Conservation (phyloP, 2,888 invertebrate genomes). For the Prenolepis imparis region DNA sequence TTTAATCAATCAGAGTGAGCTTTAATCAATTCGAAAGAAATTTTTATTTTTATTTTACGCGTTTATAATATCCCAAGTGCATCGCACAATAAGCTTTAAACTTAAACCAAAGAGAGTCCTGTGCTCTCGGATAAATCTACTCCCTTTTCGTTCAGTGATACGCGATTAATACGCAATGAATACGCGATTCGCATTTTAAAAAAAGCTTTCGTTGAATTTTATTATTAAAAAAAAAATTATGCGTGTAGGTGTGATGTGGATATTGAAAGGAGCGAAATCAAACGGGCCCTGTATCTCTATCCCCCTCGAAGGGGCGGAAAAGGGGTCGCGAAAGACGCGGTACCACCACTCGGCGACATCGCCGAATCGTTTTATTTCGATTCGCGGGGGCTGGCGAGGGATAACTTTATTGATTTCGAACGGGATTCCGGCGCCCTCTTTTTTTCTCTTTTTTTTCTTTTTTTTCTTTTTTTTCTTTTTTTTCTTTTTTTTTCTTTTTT, state of each 20-base stretch:
- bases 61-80: background rate
- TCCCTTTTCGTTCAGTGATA: background rate
- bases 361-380: conserved; percentile 75
- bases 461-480: no score
- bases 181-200: background rate
- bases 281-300: conserved; percentile 1
- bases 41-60: background rate
- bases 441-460: conserved; percentile 38
- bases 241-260: background rate
- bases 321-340: conserved; percentile 60
- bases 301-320: background rate
- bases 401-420: conserved; percentile 73
- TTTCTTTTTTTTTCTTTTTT: conserved; percentile 36
- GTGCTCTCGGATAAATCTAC: background rate
- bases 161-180: no score
- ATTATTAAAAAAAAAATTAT: background rate
- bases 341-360: conserved; percentile 79
- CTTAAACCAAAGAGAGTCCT: background rate
- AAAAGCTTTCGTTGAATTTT: background rate
- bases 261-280: conserved; percentile 49
- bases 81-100: background rate
- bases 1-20: conserved; percentile 8
- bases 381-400: conserved; percentile 57
- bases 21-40: background rate
- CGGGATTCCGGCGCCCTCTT: conserved; percentile 56